Evolutionary conservation across 2,113 vertebrate genomes (phyloP), one percentile per base, ranked within the genome.

Genomic region (Phoenicopterus ruber): DNA sequence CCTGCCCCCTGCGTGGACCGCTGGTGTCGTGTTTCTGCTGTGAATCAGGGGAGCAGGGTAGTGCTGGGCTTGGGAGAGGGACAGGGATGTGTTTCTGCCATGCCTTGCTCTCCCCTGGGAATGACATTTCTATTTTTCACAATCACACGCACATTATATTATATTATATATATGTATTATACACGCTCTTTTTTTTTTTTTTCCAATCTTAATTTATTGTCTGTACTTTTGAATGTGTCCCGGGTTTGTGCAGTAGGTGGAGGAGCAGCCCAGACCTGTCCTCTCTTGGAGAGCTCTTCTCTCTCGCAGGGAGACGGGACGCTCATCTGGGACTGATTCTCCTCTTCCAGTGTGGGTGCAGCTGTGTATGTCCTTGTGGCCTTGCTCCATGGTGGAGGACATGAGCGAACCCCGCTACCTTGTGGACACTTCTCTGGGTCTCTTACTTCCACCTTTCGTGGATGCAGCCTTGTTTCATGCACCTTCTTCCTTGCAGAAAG

Each of bases 151-250:
- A 96, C 95, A 94, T 90, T 80, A 65, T 94, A 76, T 88, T 67
- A 72, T 90, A 92, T 76, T 47, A 88, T 67, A 88, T 88, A 82
- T 74, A 44, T 93, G 76, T 90, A 38, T 83, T 46, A 90, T 94
- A 92, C 90, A 96, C 0, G 3, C 86, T 90, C 65, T 25, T 59
- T 94, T 69, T 85, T 73, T 81, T 94, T 90, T 82, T 65, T 50
- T 50, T 50, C 10, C 63, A 72, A 80, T 93, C 95, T 95, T 97
- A 96, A 97, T 97, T 97, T 97, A 97, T 97, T 97, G 10, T 91
- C 84, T 86, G 34, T 84, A 91, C 78, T 95, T 94, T 85, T 94
- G 90, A 97, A 97, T 96, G 91, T 97, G 93, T 95, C 95, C 80
- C 1, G 84, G 96, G 93, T 62, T 97, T 94, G 93, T 97, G 96